Evolutionary conservation across 1,140 invertebrate genomes (phyloP).

Genomic region (Anagrus nilaparvatae): DNA sequence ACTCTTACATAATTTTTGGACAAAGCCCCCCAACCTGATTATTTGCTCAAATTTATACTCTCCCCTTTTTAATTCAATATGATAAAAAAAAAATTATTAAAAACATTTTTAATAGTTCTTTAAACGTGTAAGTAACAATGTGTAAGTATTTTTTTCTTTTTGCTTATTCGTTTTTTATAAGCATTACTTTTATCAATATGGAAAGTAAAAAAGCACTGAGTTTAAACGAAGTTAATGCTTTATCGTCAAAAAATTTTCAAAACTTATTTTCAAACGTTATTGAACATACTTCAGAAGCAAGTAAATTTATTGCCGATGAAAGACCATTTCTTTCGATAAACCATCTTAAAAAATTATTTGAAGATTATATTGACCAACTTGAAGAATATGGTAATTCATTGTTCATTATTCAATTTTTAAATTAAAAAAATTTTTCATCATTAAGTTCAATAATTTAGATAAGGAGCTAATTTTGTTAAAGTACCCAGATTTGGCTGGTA

Average conservation of each 20-base stretch:
- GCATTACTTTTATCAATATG: constrained; percentile 11
- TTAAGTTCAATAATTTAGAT: constrained; percentile 30
- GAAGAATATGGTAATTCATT: constrained; percentile 40
- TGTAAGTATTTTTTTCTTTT: too few species aligned
- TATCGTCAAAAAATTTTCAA: constrained; percentile 47
- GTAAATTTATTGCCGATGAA: constrained; percentile 40
- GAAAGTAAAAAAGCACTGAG: constrained; percentile 18
- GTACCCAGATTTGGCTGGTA: constrained; percentile 57
- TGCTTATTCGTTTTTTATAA: neutral
- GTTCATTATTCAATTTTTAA: constrained; percentile 1
- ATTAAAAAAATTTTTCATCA: neutral
- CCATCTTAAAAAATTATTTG: constrained; percentile 44
- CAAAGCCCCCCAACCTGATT: too few species aligned
- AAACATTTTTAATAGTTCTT: too few species aligned
- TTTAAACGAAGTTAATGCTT: constrained; percentile 42
- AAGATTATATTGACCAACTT: constrained; percentile 47
- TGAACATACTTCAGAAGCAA: constrained; percentile 48
- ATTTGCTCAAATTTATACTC: too few species aligned
- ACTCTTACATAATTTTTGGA: too few species aligned
- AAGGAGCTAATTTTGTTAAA: constrained; percentile 45
- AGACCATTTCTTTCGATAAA: constrained; percentile 45
- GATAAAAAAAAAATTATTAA: too few species aligned
- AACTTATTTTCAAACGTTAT: constrained; percentile 53
- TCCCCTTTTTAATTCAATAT: too few species aligned
- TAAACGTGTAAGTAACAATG: too few species aligned